phyloP scores from a whole-genome alignment of 2,888 invertebrate species.

The Chymomyza amoena region DNA sequence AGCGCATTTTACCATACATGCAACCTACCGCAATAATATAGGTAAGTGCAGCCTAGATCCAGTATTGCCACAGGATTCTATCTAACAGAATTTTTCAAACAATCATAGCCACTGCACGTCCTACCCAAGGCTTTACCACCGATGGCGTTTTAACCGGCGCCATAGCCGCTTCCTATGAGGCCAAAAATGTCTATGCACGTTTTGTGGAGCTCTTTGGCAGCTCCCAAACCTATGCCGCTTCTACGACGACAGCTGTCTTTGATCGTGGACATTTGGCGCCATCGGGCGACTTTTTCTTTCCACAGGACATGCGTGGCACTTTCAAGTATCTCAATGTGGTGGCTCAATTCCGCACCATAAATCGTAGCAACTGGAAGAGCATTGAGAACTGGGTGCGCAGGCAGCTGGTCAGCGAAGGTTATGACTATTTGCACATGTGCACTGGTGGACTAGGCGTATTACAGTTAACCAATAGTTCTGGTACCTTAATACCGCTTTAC shows the following conservation, averaged over 20 bases:
- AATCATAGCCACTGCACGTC: conserved; percentile 15
- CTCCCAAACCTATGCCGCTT: conserved; percentile 23
- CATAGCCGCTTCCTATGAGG: conserved; percentile 29
- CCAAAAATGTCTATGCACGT: conserved; percentile 28
- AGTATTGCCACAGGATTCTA: not conserved
- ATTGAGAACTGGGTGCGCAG: conserved; percentile 77
- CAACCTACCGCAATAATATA: conserved; percentile 9
- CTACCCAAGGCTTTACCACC: conserved; percentile 22
- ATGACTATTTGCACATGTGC: conserved; percentile 45
- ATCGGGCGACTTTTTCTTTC: conserved; percentile 78
- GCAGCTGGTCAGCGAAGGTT: not conserved
- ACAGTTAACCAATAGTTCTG: conserved; percentile 4
- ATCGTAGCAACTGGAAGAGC: conserved; percentile 81
- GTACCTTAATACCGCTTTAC: conserved; percentile 18
- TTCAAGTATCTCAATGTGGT: conserved; percentile 80
- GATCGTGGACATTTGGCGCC: conserved; percentile 79
- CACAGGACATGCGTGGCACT: conserved; percentile 76
- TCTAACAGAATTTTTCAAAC: not conserved
- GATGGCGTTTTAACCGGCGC: conserved; percentile 33
- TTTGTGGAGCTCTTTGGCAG: conserved; percentile 34
- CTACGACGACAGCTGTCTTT: conserved; percentile 36
- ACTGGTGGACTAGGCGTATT: conserved; percentile 40
- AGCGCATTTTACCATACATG: conserved; percentile 36
- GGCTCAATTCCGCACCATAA: conserved; percentile 80
- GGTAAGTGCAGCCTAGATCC: conserved; percentile 31